Percentiles rank a stretch among this genome's conserved stretches.
phyloP scores from a whole-genome alignment of 2,888 invertebrate species.

The Synergus itoensis region DNA sequence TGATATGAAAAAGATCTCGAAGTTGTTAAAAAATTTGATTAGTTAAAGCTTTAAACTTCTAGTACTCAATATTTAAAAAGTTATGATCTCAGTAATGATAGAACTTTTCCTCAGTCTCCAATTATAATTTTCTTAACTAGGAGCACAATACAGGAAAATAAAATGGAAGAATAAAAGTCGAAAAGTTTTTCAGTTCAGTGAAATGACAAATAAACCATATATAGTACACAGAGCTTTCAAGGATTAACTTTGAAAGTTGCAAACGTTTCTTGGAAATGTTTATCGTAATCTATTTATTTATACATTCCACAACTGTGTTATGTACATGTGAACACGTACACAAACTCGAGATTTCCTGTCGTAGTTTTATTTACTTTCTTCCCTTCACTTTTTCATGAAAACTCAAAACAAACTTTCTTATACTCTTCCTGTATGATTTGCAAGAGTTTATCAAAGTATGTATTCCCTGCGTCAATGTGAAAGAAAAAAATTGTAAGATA shows the following conservation, averaged over 20 bases:
- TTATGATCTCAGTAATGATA: too few relatives aligned
- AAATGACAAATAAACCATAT: background rate
- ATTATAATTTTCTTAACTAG: background rate
- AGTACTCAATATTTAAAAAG: too few relatives aligned
- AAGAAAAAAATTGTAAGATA: background rate
- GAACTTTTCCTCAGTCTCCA: too few relatives aligned
- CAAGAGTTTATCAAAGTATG: background rate
- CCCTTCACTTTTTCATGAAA: background rate
- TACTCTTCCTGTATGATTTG: background rate
- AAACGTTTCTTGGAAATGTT: background rate
- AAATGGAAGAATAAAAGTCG: background rate
- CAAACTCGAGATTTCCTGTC: background rate
- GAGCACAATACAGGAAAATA: background rate
- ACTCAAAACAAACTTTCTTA: slow-evolving; percentile 4
- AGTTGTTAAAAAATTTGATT: too few relatives aligned
- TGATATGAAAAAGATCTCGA: too few relatives aligned
- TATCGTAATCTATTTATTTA: too few relatives aligned
- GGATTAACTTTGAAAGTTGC: background rate
- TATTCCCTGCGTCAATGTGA: background rate
- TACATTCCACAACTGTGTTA: too few relatives aligned
- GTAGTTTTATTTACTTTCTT: background rate
- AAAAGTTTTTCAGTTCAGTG: background rate
- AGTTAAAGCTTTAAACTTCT: too few relatives aligned
- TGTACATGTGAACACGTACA: background rate
- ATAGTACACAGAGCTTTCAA: background rate